phyloP scores from a whole-genome alignment of 2,113 vertebrate species.

The Crotalus helleri region DNA sequence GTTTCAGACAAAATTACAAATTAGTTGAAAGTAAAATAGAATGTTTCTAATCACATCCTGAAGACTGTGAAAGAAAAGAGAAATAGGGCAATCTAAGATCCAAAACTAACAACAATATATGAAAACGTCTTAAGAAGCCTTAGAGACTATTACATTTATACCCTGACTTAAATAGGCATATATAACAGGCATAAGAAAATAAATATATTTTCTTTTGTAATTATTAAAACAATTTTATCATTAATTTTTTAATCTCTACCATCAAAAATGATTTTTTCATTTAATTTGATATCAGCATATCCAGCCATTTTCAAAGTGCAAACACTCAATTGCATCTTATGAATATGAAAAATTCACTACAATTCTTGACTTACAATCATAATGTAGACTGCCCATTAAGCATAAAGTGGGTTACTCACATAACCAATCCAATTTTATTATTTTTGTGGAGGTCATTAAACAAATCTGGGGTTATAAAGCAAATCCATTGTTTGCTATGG shows the following conservation, averaged over 20 bases:
- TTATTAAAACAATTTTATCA: slow-evolving; percentile 39
- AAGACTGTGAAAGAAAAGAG: not conserved
- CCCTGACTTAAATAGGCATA: not conserved
- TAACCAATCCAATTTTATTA: too few relatives aligned
- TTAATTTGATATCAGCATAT: slow-evolving; percentile 60
- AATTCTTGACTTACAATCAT: not conserved
- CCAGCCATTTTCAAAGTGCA: slow-evolving; percentile 57
- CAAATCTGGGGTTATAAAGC: too few relatives aligned
- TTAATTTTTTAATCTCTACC: slow-evolving; percentile 63
- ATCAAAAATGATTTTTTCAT: slow-evolving; percentile 62
- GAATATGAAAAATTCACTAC: slow-evolving; percentile 46
- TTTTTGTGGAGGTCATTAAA: too few relatives aligned
- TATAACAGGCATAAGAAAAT: slow-evolving; percentile 13
- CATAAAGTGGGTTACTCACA: too few relatives aligned
- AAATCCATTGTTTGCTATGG: too few relatives aligned
- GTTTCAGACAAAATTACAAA: too few relatives aligned
- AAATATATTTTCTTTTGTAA: slow-evolving; percentile 40
- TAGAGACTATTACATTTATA: not conserved
- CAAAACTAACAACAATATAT: not conserved
- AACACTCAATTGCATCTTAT: slow-evolving; percentile 49
- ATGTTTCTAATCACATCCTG: not conserved
- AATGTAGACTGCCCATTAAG: too few relatives aligned
- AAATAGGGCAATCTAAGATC: not conserved
- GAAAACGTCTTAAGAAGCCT: not conserved
- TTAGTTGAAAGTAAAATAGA: too few relatives aligned